Evolutionary conservation across 2,797 vertebrate species (phyloP).

Genomic region (Prunella strophiata): DNA sequence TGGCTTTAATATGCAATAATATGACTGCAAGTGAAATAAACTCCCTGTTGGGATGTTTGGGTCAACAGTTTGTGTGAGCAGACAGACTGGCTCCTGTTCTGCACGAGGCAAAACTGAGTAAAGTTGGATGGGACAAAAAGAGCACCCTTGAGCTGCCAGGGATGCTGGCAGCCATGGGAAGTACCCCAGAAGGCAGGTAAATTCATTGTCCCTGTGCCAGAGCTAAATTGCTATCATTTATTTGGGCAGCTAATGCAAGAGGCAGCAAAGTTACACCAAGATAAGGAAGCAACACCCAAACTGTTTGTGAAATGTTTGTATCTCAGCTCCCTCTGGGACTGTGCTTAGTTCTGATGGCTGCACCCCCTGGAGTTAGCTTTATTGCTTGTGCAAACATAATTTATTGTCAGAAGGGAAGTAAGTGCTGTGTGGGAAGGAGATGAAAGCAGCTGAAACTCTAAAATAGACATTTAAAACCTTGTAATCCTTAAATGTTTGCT

Average conservation of each 20-base stretch:
- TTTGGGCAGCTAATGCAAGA: neutral
- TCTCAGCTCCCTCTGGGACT: neutral
- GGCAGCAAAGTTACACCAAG: neutral
- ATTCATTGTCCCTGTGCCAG: neutral
- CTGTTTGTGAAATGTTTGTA: neutral
- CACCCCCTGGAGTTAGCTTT: conserved; percentile 27
- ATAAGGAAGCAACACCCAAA: conserved; percentile 6
- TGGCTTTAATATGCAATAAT: neutral
- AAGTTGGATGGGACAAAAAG: neutral
- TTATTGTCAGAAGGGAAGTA: conserved; percentile 8
- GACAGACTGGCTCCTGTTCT: neutral
- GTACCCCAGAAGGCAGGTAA: neutral
- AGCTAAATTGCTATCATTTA: neutral
- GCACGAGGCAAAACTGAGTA: neutral
- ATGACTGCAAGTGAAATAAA: neutral
- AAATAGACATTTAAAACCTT: neutral
- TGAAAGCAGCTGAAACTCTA: neutral
- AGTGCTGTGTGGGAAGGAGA: conserved; percentile 15
- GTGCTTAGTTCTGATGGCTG: neutral
- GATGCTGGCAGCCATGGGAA: neutral
- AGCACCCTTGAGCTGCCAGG: neutral
- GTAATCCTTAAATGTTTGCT: neutral
- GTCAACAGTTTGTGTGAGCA: neutral
- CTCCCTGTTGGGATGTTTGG: neutral
- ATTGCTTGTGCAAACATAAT: conserved; percentile 16